Base-by-base conservation (phyloP, 2,797 vertebrate genomes). In the Coregonus suidteri region DNA sequence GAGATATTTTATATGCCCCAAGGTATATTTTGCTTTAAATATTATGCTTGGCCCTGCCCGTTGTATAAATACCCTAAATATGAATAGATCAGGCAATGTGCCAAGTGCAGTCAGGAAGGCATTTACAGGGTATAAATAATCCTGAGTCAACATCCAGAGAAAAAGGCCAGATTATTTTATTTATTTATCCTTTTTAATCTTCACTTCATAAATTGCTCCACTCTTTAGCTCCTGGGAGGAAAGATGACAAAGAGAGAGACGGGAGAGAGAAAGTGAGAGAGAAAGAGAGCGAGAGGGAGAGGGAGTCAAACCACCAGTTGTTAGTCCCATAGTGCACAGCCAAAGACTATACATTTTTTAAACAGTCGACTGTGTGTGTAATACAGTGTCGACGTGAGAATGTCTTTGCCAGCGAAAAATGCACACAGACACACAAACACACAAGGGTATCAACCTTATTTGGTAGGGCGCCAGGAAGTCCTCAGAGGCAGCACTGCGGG, bases 71-170 rank as follows among this genome's bases (percentile, higher is more conserved):
- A 95, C 90, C 92, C 94, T 94, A 93, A 94, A 96, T 95, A 95
- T 95, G 94, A 96, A 96, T 94, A 94, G 93, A 93, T 89, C 47
- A 91, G 96, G 95, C 93, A 75, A 53, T 25, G 67, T 87, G 94
- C 95, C 96, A 96, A 93, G 88, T 84, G 92, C 93, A 94, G 94
- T 93, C 91, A 92, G 92, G 93, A 93, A 95, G 92, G 94, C 93
- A 95, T 97, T 96, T 94, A 93, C 90, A 85, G 93, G 93, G 91
- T 94, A 96, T 96, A 96, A 95, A 96, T 96, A 96, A 95, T 93
- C 93, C 92, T 93, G 87, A 93, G 93, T 95, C 95, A 96, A 96
- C 94, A 94, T 87, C 86, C 90, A 86, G 91, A 93, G 88, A 94
- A 92, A 89, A 70, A 89, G 77, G 88, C 84, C 85, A 89, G 90